Evolutionary conservation across 1,140 invertebrate genomes (phyloP).

Genomic region (Rhagoletis zephyria): DNA sequence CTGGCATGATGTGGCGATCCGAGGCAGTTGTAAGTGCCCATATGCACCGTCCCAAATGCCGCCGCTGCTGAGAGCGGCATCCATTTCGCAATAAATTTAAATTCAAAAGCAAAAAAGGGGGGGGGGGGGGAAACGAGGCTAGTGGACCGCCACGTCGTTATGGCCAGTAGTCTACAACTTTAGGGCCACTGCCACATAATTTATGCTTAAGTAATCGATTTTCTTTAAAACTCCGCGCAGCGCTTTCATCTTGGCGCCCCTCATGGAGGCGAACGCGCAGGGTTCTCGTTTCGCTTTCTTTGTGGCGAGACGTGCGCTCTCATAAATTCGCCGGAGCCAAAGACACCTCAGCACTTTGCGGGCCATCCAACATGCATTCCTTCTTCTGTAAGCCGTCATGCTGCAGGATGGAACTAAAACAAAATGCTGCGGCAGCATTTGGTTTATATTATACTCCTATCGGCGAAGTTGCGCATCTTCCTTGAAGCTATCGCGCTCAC

Average conservation of each 20-base stretch:
- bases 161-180: not conserved
- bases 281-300: not conserved
- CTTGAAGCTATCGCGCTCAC: not conserved
- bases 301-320: not conserved
- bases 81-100: constrained; percentile 26
- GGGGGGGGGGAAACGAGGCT: not conserved
- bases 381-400: not conserved
- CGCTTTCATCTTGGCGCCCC: not conserved
- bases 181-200: constrained; percentile 20
- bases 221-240: not conserved
- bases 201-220: constrained; percentile 55
- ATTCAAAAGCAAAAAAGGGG: no score
- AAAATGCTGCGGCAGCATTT: constrained; percentile 1
- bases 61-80: not conserved
- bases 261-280: not conserved
- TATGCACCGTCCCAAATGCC: not conserved
- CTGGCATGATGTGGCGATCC: not conserved
- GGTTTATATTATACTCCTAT: constrained; percentile 12
- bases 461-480: not conserved
- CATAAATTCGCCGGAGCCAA: constrained; percentile 12
- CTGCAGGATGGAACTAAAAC: not conserved
- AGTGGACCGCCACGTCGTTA: not conserved
- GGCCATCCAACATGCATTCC: constrained; percentile 15
- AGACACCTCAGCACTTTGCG: constrained; percentile 17
- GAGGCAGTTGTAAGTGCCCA: not conserved